These are phyloP conservation scores for Hipposideros larvatus DNA, from an alignment of 2,797 vertebrate genomes.

Conservation along the genomic window DNA sequence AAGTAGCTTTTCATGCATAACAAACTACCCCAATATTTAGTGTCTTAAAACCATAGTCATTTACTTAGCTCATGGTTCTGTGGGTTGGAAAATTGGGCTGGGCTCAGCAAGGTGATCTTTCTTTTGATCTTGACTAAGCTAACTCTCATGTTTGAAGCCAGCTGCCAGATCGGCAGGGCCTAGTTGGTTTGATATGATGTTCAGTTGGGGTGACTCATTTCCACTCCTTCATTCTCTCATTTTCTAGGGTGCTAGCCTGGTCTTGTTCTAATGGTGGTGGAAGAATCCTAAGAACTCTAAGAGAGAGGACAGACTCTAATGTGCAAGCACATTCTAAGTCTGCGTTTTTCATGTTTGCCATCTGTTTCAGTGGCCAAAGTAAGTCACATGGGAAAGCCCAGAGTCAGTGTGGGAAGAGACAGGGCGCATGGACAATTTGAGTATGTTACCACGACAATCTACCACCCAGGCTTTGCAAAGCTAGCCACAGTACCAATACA, in stretches of 20 bases:
- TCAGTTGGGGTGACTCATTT: not conserved
- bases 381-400: not conserved
- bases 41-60: not conserved
- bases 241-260: not conserved
- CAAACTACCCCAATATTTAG: not conserved
- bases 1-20: not conserved
- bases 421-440: not conserved
- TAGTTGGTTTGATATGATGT: not conserved
- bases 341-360: not conserved
- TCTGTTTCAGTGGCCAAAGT: slow-evolving; percentile 2
- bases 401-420: not conserved
- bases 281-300: not conserved
- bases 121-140: not conserved
- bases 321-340: not conserved
- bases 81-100: not conserved
- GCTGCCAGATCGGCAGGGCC: not conserved
- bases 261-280: not conserved
- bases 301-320: not conserved
- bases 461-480: not conserved
- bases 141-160: not conserved
- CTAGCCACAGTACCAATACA: not conserved
- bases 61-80: slow-evolving; percentile 41
- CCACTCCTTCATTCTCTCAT: not conserved
- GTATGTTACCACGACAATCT: not conserved
- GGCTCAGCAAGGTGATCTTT: not conserved